Evolutionary conservation across 2,888 invertebrate genomes (phyloP).

Genomic region (Meandrusa payeni): DNA sequence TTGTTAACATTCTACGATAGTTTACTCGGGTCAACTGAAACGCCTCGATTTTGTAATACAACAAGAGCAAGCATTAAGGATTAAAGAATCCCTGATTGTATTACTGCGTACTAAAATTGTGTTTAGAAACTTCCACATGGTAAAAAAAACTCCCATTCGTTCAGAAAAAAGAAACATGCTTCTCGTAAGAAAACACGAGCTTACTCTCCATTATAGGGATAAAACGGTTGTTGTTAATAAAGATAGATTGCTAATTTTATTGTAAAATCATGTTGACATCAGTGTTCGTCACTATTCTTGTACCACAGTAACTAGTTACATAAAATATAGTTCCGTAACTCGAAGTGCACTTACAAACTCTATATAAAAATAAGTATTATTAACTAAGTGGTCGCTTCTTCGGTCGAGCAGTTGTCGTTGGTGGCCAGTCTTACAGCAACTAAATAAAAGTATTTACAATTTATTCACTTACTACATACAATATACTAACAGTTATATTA

Average conservation of each 20-base stretch:
- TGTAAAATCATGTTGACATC: slow-evolving; percentile 5
- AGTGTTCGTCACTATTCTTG: slow-evolving; percentile 31
- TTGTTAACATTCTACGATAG: slow-evolving; percentile 24
- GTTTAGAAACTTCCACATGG: neutral
- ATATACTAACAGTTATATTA: slow-evolving; percentile 68
- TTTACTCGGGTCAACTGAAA: slow-evolving; percentile 12
- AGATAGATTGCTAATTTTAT: slow-evolving; percentile 20
- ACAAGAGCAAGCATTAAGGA: neutral
- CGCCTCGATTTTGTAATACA: slow-evolving; percentile 10
- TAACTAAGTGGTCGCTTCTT: slow-evolving; percentile 52
- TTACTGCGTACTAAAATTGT: too few relatives aligned
- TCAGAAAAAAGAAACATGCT: neutral
- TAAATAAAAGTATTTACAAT: slow-evolving; percentile 76
- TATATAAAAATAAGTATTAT: slow-evolving; percentile 67
- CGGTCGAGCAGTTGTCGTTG: slow-evolving; percentile 65
- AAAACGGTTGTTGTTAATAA: slow-evolving; percentile 23
- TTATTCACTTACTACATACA: slow-evolving; percentile 71
- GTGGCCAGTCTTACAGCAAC: slow-evolving; percentile 66
- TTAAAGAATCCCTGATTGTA: neutral
- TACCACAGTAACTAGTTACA: slow-evolving; percentile 46
- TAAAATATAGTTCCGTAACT: slow-evolving; percentile 70
- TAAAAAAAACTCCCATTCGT: neutral
- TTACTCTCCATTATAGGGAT: slow-evolving; percentile 21
- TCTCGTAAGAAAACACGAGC: slow-evolving; percentile 12
- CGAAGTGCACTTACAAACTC: slow-evolving; percentile 77